Evolutionary conservation across 2,888 invertebrate species (phyloP), one percentile per base, ranked within the genome.

Genomic region (Melieria picta): DNA sequence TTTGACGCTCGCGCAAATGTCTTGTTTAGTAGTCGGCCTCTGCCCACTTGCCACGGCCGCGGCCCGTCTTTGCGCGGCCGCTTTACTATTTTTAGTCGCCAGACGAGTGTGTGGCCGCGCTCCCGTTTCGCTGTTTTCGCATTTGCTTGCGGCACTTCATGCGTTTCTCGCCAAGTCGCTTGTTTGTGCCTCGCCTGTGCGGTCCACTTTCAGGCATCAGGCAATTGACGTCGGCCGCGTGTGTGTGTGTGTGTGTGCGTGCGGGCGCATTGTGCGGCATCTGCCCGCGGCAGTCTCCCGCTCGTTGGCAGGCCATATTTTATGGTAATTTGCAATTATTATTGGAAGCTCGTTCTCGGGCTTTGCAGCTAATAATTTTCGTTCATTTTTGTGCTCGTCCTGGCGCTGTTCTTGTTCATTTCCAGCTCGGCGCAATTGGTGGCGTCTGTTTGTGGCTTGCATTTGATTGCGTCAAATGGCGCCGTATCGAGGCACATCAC

Each of bases 301-400:
- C 48, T 13, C 57, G 47, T 58, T 66, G 57, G 13, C 66, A 56
- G 57, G 57, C 58, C 66, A 30, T 30, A 30, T 30, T 30, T 30
- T 30, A 30, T 30, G 30, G 58, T 66, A 56, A 66, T 48, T 66
- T 57, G 47, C 66, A 66, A 58, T 66, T 66, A 66, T 57, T 57
- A 66, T 66, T 66, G 47, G 45, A 58, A 58, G 47, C 30, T 47
- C 66, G 57, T 66, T 48, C 58, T 48, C 46, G 43, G 30, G 16
- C 57, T 65, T 65, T 65, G 43, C 42, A 13, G 42, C 42, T 58
- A 66, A 58, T 66, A 58, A 66, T 66, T 66, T 66, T 47, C 58
- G 66, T 66, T 58, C 58, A 47, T 47, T 47, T 30, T 65, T 11
- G 65, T 5, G 55, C 5, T 7, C 10, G 9, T 30, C 30, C 30